Base-by-base conservation (phyloP, 2,113 vertebrate species). In the Psilopsiagon aurifrons region DNA sequence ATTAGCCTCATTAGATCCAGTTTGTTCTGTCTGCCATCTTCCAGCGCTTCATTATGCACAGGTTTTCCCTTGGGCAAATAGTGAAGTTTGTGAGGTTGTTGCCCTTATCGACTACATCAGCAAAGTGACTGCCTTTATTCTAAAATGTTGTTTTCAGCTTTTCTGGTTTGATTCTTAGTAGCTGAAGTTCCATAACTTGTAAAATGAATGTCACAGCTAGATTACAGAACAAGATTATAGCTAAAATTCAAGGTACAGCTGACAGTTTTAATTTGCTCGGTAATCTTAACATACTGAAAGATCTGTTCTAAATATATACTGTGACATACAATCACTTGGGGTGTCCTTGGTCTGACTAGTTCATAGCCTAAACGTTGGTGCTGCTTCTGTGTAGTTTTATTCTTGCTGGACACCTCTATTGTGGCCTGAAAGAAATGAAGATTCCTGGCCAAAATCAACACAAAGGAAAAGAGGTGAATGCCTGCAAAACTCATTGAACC, bases 61-160 rank as follows among this genome's bases (percentile, higher is more conserved):
- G 97, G 91, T 73, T 91, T 97, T 91, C 98, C 98, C 98, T 98
- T 91, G 76, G 63, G 77, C 69, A 97, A 81, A 91, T 12, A 74
- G 67, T 17, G 41, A 96, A 35, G 25, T 43, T 90, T 91, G 52
- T 85, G 90, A 78, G 43, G 27, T 16, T 19, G 23, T 33, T 74
- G 4, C 24, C 67, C 31, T 83, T 49, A 52, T 11, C 47, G 57
- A 13, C 46, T 39, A 14, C 2, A n/a, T 63, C 10, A 67, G 16
- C 46, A 87, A 63, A 74, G 39, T 29, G 14, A 51, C 64, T 71
- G 55, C 31, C 33, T 73, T 66, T 76, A 74, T 20, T 63, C 20
- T 37, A n/a, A 71, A 37, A 49, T 23, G 22, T 19, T 84, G 33
- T 44, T 79, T 28, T 89, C 67, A 43, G 22, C 35, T 76, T 83